Evolutionary conservation across 2,113 vertebrate genomes (phyloP).

Genomic region (Tragelaphus scriptus): DNA sequence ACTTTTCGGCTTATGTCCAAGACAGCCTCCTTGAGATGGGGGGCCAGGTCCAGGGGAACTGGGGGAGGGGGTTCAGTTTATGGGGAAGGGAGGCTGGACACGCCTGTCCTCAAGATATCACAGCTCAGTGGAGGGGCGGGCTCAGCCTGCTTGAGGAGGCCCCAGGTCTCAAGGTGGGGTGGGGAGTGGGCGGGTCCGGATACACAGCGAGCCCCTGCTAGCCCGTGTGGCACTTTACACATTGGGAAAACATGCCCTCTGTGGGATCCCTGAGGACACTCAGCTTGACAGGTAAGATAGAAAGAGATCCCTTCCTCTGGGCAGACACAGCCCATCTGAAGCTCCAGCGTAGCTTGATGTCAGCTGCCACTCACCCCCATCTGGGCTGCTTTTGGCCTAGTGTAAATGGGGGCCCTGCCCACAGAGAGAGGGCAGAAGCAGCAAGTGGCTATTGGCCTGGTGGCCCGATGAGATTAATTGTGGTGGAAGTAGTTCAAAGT

Average conservation of each 20-base stretch:
- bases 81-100: not conserved
- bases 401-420: not conserved
- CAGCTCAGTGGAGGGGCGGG: not conserved
- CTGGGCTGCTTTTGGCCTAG: not conserved
- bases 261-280: not conserved
- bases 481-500: not conserved
- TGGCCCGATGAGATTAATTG: not conserved
- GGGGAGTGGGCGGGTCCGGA: not conserved
- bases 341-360: not conserved
- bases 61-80: not conserved
- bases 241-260: not conserved
- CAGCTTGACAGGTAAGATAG: not conserved
- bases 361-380: not conserved
- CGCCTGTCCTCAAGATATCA: not conserved
- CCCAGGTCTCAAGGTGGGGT: not conserved
- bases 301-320: not conserved
- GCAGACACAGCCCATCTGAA: not conserved
- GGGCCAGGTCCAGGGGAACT: not conserved
- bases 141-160: not conserved
- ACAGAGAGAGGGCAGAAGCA: not conserved
- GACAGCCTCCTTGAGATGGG: not conserved
- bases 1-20: rapidly evolving
- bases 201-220: not conserved
- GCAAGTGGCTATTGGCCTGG: not conserved
- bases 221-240: not conserved